Evolutionary conservation across 2,797 vertebrate genomes (phyloP).

Genomic region (Tangara arthus): DNA sequence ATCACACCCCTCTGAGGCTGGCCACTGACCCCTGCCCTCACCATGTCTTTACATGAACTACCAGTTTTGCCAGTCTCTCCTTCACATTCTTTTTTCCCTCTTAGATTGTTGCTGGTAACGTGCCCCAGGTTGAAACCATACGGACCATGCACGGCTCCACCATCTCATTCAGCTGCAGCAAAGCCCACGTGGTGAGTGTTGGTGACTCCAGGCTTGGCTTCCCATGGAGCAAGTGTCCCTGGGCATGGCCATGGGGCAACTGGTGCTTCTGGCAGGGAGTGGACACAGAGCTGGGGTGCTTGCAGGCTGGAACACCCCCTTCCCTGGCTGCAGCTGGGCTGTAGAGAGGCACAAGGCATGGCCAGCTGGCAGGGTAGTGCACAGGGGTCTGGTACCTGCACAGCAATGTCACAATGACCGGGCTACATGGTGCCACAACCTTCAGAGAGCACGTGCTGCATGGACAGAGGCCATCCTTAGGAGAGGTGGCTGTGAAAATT

Average conservation of each 20-base stretch:
- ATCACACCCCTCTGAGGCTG: background rate
- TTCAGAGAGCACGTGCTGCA: fast-evolving
- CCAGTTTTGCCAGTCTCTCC: background rate
- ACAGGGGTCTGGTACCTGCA: background rate
- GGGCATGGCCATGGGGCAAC: background rate
- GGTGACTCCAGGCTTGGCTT: background rate
- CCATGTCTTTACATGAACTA: background rate
- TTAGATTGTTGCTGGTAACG: conserved; percentile 73
- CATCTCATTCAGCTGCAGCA: conserved; percentile 84
- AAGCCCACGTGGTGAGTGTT: conserved; percentile 77
- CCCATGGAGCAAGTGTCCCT: background rate
- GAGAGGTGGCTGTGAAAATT: background rate
- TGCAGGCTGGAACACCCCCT: background rate
- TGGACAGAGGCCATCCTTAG: background rate
- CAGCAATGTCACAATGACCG: background rate
- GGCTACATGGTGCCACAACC: background rate
- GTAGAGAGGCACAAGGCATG: background rate
- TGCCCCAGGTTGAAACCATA: conserved; percentile 64
- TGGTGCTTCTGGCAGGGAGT: background rate
- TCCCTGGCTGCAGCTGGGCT: background rate
- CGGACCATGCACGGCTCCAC: conserved; percentile 85
- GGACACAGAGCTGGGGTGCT: background rate
- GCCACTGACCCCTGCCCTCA: background rate
- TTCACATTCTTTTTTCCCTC: background rate
- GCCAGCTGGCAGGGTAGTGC: background rate